Base-by-base conservation (phyloP, 2,113 vertebrate species). In the Seriola quinqueradiata region DNA sequence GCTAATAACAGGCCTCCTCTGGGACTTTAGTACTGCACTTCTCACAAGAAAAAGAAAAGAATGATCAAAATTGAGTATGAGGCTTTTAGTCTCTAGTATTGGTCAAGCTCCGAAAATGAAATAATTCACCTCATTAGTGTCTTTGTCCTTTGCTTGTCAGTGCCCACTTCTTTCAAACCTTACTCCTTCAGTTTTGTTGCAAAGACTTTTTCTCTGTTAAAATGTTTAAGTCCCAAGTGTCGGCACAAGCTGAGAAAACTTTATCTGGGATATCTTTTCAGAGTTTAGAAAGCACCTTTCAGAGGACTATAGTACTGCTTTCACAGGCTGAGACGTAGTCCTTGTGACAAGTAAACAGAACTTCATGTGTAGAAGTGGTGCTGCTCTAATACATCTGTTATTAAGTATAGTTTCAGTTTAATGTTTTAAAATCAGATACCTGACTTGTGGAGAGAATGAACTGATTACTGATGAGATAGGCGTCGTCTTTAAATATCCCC, bases 371-470 rank as follows among this genome's bases (percentile, higher is more conserved):
- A 16, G 14, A 28, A 58, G 13, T 58, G 23, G 23, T 58, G 23
- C 23, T 13, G 13, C 2, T 21, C 52, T 23, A 66, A 34, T 14
- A 36, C 8, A 59, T 13, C 60, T 78, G 23, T 52, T 4, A 54
- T 65, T 4, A 19, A 40, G 14, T 42, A 68, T 61, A 0, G 8
- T 25, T 72, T 73, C 46, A 67, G 9, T 36, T 52, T 58, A 34
- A 8, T 40, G n/a, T 55, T 77, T 57, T 50, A 63, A 70, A 34
- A n/a, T 66, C 11, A 38, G 4, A 36, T 60, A 99, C 98, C 97
- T 99, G 98, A 92, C 98, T 99, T 77, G 98, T 99, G 0, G 98
- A 99, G 76, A 99, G 97, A 72, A 97, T 89, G 79, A 99, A 99
- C 69, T 93, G 96, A 90, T 98, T 98, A 89, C 97, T 97, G 91